Percentiles rank a stretch among this genome's conserved stretches.
phyloP scores from a whole-genome alignment of 2,797 vertebrate species.

The Pyrocephalus nanus region DNA sequence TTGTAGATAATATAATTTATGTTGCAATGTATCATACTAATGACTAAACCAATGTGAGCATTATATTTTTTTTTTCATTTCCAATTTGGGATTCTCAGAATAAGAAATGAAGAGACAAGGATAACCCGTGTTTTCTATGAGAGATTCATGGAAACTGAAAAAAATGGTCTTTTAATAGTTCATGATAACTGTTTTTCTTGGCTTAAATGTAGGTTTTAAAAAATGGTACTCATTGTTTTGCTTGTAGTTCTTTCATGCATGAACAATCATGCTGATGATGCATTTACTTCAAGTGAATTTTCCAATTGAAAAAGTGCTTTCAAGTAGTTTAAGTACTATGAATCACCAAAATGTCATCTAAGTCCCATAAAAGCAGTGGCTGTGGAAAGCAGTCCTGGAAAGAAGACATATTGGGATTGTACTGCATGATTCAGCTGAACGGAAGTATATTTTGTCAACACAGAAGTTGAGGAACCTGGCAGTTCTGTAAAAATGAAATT shows the following conservation, averaged over 20 bases:
- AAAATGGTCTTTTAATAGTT: slow-evolving; percentile 79
- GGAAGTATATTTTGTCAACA: slow-evolving; percentile 74
- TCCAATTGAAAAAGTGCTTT: slow-evolving; percentile 81
- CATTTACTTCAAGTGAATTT: slow-evolving; percentile 81
- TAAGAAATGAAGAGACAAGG: slow-evolving; percentile 55
- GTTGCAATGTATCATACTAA: slow-evolving; percentile 57
- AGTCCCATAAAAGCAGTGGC: slow-evolving; percentile 74
- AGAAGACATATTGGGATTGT: slow-evolving; percentile 71
- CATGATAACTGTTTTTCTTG: slow-evolving; percentile 83
- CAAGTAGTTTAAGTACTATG: slow-evolving; percentile 79
- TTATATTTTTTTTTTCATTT: slow-evolving; percentile 55
- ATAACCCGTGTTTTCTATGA: slow-evolving; percentile 71
- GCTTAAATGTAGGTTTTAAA: slow-evolving; percentile 81
- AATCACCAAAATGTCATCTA: slow-evolving; percentile 82
- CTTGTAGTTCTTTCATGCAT: slow-evolving; percentile 84
- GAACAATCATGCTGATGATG: slow-evolving; percentile 80
- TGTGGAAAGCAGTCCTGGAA: slow-evolving; percentile 72
- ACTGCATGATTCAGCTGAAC: slow-evolving; percentile 75
- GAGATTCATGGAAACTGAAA: slow-evolving; percentile 74
- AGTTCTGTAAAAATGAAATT: slow-evolving; percentile 65
- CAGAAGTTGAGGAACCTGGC: slow-evolving; percentile 51
- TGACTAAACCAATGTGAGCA: slow-evolving; percentile 45
- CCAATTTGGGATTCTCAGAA: slow-evolving; percentile 63
- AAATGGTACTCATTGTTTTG: slow-evolving; percentile 83
- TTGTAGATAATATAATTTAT: slow-evolving; percentile 57